A percentile compares a stretch with the other conserved stretches of the same genome.
phyloP scores from a whole-genome alignment of 2,113 vertebrate genomes.

The Gallinago jamesoni region DNA sequence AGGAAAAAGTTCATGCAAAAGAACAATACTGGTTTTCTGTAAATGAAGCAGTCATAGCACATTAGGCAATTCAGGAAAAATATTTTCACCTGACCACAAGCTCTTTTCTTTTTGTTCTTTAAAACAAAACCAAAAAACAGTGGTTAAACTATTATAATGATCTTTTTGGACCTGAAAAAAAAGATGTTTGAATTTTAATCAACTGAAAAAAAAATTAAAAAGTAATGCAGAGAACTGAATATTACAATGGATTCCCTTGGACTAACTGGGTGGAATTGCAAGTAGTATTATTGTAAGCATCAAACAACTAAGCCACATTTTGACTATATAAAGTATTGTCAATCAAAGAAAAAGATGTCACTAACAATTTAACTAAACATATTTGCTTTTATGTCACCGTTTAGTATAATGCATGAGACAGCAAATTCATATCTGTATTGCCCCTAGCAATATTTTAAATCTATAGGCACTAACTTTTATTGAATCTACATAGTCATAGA shows the following conservation, averaged over 20 bases:
- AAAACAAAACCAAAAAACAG: background rate
- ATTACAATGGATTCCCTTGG: background rate
- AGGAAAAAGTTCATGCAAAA: conserved; percentile 28
- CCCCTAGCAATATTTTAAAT: background rate
- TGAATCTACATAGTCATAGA: conserved; percentile 7
- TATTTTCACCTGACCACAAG: background rate
- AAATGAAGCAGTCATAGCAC: background rate
- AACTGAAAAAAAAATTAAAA: background rate
- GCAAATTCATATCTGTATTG: background rate
- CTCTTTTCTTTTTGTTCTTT: background rate
- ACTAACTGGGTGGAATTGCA: background rate
- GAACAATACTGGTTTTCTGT: background rate
- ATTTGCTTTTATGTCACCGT: conserved; percentile 46
- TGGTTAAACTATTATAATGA: background rate
- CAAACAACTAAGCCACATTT: background rate
- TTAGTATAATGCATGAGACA: background rate
- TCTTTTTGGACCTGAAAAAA: background rate
- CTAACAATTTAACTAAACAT: conserved; percentile 56
- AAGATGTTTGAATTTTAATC: background rate
- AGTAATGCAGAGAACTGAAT: background rate
- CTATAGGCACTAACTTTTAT: background rate
- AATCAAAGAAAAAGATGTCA: background rate
- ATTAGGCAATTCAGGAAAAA: conserved; percentile 7
- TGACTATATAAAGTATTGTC: background rate
- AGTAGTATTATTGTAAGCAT: background rate